Evolutionary conservation across 2,888 invertebrate genomes (phyloP).

Genomic region (Dryomyza anilis): DNA sequence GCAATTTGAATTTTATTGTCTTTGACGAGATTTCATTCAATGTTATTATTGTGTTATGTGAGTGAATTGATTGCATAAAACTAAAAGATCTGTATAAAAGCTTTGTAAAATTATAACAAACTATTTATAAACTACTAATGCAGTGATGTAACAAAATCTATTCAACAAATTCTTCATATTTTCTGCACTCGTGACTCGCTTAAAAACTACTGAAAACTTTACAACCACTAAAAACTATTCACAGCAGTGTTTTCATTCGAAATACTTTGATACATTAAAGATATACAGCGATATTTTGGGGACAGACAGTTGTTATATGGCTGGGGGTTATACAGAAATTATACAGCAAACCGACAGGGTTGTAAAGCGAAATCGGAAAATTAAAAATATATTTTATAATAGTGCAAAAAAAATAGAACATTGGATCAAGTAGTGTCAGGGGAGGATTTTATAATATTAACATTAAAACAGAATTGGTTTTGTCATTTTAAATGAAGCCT

Average conservation of each 20-base stretch:
- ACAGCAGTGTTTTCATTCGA: slow-evolving; percentile 52
- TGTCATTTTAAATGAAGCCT: too few species aligned
- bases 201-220: slow-evolving; percentile 37
- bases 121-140: neutral
- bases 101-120: neutral
- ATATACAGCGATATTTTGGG: too few species aligned
- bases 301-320: too few species aligned
- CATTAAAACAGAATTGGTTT: too few species aligned
- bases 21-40: slow-evolving; percentile 3
- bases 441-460: too few species aligned
- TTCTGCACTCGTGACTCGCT: slow-evolving; percentile 14
- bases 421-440: too few species aligned
- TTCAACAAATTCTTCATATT: neutral
- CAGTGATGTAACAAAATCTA: neutral
- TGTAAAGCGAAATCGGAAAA: neutral
- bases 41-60: neutral
- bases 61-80: neutral
- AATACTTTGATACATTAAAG: slow-evolving; percentile 32
- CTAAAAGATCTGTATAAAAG: neutral
- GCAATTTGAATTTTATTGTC: slow-evolving; percentile 18
- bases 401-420: too few species aligned
- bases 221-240: slow-evolving; percentile 59
- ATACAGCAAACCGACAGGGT: neutral
- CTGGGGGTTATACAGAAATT: neutral
- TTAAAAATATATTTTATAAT: too few species aligned